Evolutionary conservation across 1,140 invertebrate species (phyloP).

Genomic region (Bombus polaris): DNA sequence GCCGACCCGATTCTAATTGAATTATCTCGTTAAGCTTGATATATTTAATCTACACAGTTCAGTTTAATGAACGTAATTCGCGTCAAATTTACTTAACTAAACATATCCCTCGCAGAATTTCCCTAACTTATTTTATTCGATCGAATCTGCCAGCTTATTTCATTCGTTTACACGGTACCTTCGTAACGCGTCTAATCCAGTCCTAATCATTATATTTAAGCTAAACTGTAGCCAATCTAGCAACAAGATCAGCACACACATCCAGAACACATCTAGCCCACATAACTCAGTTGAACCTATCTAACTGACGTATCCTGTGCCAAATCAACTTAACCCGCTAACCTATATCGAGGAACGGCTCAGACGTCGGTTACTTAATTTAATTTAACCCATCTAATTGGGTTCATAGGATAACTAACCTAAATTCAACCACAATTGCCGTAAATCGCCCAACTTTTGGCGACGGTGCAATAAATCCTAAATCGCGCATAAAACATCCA

Average conservation of each 20-base stretch:
- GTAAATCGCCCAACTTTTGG: neutral
- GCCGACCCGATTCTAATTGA: neutral
- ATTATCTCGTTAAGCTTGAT: neutral
- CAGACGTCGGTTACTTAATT: slow-evolving; percentile 26
- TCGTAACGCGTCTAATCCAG: neutral
- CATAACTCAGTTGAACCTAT: neutral
- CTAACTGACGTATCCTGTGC: neutral
- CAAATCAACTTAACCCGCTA: slow-evolving; percentile 30
- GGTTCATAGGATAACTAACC: neutral
- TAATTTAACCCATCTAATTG: slow-evolving; percentile 14
- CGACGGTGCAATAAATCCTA: slow-evolving; percentile 21
- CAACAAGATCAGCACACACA: neutral
- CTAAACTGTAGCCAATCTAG: slow-evolving; percentile 7
- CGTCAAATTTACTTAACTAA: neutral
- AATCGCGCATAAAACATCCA: slow-evolving; percentile 29
- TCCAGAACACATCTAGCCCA: neutral
- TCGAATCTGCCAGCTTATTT: neutral
- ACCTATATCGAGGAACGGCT: slow-evolving; percentile 7
- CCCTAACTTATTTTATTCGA: neutral
- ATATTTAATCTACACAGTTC: neutral
- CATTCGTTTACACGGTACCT: neutral
- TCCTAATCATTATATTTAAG: neutral
- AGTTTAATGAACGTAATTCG: neutral
- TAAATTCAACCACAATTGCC: neutral
- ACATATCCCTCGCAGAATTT: neutral